Conservation (phyloP, 2,888 invertebrate genomes). For the Catocala sponsa region DNA sequence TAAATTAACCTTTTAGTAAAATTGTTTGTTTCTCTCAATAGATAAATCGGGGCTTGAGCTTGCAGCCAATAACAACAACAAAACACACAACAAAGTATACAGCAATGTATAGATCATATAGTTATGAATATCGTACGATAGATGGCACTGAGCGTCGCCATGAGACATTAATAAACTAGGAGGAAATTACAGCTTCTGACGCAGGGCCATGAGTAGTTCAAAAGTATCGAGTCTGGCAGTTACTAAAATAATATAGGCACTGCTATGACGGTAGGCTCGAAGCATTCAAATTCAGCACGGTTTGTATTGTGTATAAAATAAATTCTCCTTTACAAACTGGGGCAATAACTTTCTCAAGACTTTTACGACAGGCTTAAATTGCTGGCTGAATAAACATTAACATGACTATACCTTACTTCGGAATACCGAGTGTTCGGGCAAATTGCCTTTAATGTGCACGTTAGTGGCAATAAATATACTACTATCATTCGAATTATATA, state of each 20-base stretch:
- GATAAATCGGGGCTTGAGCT: no score
- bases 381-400: slow-evolving; percentile 58
- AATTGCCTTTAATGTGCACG: neutral
- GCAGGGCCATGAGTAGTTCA: no score
- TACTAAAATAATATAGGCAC: slow-evolving; percentile 26
- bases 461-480: neutral
- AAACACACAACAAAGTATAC: no score
- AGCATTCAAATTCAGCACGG: slow-evolving; percentile 40
- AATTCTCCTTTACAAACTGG: slow-evolving; percentile 54
- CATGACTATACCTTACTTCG: slow-evolving; percentile 48
- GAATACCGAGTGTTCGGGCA: slow-evolving; percentile 18
- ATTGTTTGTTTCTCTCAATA: no score
- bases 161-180: no score
- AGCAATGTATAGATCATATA: no score
- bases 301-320: slow-evolving; percentile 46
- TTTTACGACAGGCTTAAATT: slow-evolving; percentile 56
- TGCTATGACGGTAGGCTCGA: slow-evolving; percentile 27
- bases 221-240: slow-evolving; percentile 6
- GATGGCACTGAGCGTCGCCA: no score
- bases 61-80: no score
- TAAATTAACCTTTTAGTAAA: no score
- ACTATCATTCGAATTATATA: no score
- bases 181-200: no score
- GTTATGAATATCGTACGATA: neutral
- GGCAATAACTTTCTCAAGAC: slow-evolving; percentile 55